These are phyloP conservation scores for Notothenia rossii DNA, from an alignment of 2,113 vertebrate genomes.

Conservation along the genomic window DNA sequence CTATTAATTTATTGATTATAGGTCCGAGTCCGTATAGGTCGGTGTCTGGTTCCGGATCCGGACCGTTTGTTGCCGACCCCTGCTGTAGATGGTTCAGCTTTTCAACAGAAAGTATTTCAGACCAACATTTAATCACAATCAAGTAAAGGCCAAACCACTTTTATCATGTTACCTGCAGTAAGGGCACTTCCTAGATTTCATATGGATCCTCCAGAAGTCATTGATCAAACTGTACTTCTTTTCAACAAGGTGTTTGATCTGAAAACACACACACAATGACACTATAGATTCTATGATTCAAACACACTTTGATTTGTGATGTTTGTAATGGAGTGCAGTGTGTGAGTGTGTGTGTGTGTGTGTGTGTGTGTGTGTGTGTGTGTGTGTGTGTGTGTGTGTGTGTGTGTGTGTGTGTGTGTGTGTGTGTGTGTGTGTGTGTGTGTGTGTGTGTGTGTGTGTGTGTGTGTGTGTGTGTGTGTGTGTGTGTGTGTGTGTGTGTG, in stretches of 20 bases:
- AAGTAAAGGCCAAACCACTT: not conserved
- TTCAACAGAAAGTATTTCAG: not conserved
- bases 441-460: too few relatives aligned
- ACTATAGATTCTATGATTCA: not conserved
- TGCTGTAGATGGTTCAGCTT: too few relatives aligned
- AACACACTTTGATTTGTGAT: not conserved
- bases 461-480: not conserved
- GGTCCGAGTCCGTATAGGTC: too few relatives aligned
- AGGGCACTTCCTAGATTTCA: slow-evolving; percentile 88
- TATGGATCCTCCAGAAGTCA: slow-evolving; percentile 91
- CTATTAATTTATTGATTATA: too few relatives aligned
- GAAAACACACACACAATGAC: not conserved
- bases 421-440: not conserved
- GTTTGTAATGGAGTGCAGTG: too few relatives aligned
- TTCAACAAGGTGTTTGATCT: slow-evolving; percentile 95
- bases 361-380: too few relatives aligned
- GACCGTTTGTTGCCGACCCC: too few relatives aligned
- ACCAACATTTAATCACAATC: not conserved
- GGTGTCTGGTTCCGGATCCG: too few relatives aligned
- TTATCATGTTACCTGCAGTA: slow-evolving; percentile 89
- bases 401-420: fast-evolving
- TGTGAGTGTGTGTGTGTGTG: too few relatives aligned
- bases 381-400: not conserved
- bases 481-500: not conserved
- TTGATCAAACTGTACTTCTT: slow-evolving; percentile 86